Conservation (phyloP, 2,888 invertebrate genomes). For the Helobdella robusta region DNA sequence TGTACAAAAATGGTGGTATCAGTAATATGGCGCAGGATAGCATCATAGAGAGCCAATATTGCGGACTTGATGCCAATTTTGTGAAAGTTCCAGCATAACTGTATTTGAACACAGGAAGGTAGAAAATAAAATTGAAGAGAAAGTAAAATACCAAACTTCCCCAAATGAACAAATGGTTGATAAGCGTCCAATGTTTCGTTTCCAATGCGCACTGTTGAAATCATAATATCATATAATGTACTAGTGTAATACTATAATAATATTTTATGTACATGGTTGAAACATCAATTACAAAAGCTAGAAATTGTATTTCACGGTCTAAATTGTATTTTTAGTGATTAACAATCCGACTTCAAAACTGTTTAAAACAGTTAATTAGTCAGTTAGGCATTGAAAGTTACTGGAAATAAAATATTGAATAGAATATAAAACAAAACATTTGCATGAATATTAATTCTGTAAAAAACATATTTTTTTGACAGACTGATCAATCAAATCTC, state of each 20-base stretch:
- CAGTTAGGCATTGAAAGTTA: no score
- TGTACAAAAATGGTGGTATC: background rate
- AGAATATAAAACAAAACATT: background rate
- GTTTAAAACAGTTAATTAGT: no score
- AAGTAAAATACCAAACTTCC: conserved; percentile 14
- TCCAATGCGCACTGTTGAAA: conserved; percentile 17
- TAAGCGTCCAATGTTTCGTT: conserved; percentile 14
- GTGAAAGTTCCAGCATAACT: conserved; percentile 3
- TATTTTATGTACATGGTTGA: background rate
- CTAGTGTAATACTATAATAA: background rate
- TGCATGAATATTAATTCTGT: background rate
- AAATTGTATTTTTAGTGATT: no score
- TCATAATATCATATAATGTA: background rate
- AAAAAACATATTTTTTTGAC: background rate
- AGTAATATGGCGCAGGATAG: background rate
- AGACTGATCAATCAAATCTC: background rate
- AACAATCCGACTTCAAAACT: no score
- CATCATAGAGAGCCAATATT: conserved; percentile 3
- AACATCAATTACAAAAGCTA: background rate
- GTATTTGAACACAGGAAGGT: conserved; percentile 3
- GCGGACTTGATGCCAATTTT: background rate
- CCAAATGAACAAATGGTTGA: conserved; percentile 22
- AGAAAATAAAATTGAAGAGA: conserved; percentile 8
- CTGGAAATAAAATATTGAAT: no score
- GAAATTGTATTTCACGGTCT: no score